Percentiles rank a stretch among this genome's conserved stretches.
Conservation (phyloP, 1,140 invertebrate species). For the Lasioglossum baleicum region DNA sequence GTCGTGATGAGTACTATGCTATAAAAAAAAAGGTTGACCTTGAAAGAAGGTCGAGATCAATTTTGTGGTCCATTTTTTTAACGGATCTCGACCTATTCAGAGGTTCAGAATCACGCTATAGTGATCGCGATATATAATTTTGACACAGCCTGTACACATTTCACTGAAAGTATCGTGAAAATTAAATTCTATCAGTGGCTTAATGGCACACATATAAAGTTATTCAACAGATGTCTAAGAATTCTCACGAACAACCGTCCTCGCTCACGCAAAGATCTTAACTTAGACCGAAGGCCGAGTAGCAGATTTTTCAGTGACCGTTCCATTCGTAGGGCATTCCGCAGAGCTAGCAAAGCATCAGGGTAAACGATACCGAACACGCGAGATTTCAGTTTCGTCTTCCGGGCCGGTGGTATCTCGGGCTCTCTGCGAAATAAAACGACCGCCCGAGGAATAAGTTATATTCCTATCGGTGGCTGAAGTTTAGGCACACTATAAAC, state of each 20-base stretch:
- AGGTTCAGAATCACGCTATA: no score
- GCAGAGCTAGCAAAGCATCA: slow-evolving; percentile 15
- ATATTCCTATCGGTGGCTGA: slow-evolving; percentile 36
- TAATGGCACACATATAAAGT: neutral
- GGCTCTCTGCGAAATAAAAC: slow-evolving; percentile 44
- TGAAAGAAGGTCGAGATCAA: no score
- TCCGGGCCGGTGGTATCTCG: slow-evolving; percentile 7
- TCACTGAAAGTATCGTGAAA: no score
- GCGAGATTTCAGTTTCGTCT: slow-evolving; percentile 34
- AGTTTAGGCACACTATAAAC: slow-evolving; percentile 51
- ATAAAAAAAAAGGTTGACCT: no score
- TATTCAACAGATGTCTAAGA: neutral
- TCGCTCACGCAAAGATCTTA: no score
- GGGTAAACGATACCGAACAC: slow-evolving; percentile 45
- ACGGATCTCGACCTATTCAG: no score
- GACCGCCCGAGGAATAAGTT: slow-evolving; percentile 13
- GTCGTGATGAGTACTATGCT: no score
- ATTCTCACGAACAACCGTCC: neutral
- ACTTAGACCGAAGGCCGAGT: no score
- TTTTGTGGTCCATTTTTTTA: no score
- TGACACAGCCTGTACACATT: no score
- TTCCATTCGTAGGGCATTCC: neutral
- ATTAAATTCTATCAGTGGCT: no score
- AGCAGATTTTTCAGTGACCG: neutral
- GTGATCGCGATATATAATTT: no score